Conservation (phyloP, 2,888 invertebrate genomes). For the Epiblema foenella region DNA sequence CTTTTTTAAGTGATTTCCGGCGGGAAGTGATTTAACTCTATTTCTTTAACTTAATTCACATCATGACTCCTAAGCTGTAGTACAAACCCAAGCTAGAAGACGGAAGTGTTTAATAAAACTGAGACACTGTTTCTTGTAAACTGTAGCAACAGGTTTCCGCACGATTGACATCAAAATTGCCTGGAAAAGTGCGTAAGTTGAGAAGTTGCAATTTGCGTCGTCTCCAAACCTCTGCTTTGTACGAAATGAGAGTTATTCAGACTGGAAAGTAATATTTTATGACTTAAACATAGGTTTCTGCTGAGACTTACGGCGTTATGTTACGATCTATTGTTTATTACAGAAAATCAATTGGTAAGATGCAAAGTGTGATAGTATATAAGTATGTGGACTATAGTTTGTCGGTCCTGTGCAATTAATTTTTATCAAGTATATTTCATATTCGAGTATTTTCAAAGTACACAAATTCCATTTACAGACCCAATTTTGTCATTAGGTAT, state of each 20-base stretch:
- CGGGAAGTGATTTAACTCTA: not conserved
- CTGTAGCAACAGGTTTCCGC: slow-evolving; percentile 44
- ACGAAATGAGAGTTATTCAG: slow-evolving; percentile 45
- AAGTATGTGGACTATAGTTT: not conserved
- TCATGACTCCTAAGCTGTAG: not conserved
- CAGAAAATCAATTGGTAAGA: slow-evolving; percentile 32
- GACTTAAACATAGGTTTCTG: slow-evolving; percentile 35
- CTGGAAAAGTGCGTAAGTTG: slow-evolving; percentile 62
- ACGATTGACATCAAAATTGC: slow-evolving; percentile 66
- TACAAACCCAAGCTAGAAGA: not conserved
- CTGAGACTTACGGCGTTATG: slow-evolving; percentile 20
- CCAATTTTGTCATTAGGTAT: not conserved
- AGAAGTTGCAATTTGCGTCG: slow-evolving; percentile 61
- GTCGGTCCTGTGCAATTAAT: not conserved
- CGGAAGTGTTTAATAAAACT: not conserved
- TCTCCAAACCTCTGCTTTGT: slow-evolving; percentile 46
- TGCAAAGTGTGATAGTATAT: slow-evolving; percentile 6
- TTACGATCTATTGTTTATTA: slow-evolving; percentile 18
- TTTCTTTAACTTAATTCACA: not conserved
- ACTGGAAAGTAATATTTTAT: slow-evolving; percentile 42
- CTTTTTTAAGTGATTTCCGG: not conserved
- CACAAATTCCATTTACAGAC: not conserved
- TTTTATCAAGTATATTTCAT: not conserved
- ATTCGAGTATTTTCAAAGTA: not conserved
- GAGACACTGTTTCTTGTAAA: slow-evolving; percentile 12